A percentile compares a stretch with the other conserved stretches of the same genome.
phyloP scores from a whole-genome alignment of 1,140 invertebrate species.

The Penaeus indicus region DNA sequence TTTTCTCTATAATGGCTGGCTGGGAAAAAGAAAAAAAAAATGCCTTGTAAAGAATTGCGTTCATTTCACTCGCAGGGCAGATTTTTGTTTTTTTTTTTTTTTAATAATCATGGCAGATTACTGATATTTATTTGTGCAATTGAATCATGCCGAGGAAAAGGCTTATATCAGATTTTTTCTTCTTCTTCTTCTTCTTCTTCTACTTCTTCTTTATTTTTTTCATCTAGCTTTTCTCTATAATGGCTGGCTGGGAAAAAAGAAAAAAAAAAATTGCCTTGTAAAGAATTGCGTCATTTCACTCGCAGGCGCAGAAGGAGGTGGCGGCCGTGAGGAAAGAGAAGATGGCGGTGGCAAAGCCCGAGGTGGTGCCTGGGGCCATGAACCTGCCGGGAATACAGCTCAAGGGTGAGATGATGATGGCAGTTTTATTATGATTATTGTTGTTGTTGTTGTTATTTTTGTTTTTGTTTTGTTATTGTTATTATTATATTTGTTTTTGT shows the following conservation, averaged over 20 bases:
- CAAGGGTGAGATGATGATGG: constrained; percentile 31
- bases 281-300: not conserved
- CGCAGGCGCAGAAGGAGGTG: constrained; percentile 33
- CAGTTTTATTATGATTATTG: not conserved
- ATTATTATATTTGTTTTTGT: too few species aligned
- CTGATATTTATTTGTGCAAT: too few species aligned
- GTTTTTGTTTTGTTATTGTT: not conserved
- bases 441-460: not conserved
- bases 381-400: constrained; percentile 45
- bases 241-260: too few species aligned
- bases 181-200: too few species aligned
- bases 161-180: too few species aligned
- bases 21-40: too few species aligned
- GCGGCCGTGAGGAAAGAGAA: constrained; percentile 29
- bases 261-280: not conserved
- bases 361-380: constrained; percentile 38
- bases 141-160: too few species aligned
- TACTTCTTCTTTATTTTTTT: too few species aligned
- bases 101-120: too few species aligned
- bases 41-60: not conserved
- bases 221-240: too few species aligned
- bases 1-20: too few species aligned
- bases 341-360: constrained; percentile 6
- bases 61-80: constrained; percentile 8
- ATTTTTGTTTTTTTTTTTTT: too few species aligned